Evolutionary conservation across 2,113 vertebrate genomes (phyloP).

Genomic region (Australoheros scitulus): DNA sequence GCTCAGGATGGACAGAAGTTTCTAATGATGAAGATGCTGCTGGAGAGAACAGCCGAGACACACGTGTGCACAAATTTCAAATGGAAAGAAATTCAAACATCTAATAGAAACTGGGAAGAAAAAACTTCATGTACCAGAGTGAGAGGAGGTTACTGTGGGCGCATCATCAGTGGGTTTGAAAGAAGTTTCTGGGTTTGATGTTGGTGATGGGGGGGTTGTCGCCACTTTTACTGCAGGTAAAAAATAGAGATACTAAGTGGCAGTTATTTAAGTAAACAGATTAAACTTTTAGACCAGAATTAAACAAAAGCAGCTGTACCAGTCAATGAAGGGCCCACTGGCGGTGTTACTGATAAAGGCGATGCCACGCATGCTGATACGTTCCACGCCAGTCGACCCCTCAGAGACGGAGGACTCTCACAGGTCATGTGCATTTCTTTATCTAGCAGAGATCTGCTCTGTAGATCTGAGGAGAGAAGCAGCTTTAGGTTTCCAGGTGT

Average conservation of each 20-base stretch:
- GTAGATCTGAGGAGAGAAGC: slow-evolving; percentile 62
- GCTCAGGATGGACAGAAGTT: neutral
- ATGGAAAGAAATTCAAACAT: neutral
- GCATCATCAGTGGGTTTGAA: slow-evolving; percentile 4
- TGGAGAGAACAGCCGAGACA: neutral
- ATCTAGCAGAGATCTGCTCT: slow-evolving; percentile 62
- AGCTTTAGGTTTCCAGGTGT: neutral
- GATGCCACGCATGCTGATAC: slow-evolving; percentile 41
- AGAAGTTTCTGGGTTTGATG: neutral
- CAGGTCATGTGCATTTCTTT: slow-evolving; percentile 58
- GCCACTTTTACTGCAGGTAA: neutral
- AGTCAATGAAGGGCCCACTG: neutral
- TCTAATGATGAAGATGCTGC: neutral
- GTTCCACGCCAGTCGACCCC: slow-evolving; percentile 70
- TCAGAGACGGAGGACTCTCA: slow-evolving; percentile 54
- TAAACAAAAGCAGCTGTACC: neutral
- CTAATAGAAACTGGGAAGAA: neutral
- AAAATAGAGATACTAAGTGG: neutral
- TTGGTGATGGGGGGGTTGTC: neutral
- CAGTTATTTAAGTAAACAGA: neutral
- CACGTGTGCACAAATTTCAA: neutral
- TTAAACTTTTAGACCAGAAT: neutral
- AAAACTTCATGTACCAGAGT: neutral
- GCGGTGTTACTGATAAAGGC: neutral
- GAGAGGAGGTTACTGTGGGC: neutral